Evolutionary conservation across 2,797 vertebrate genomes (phyloP).

Genomic region (Meda fulgida): DNA sequence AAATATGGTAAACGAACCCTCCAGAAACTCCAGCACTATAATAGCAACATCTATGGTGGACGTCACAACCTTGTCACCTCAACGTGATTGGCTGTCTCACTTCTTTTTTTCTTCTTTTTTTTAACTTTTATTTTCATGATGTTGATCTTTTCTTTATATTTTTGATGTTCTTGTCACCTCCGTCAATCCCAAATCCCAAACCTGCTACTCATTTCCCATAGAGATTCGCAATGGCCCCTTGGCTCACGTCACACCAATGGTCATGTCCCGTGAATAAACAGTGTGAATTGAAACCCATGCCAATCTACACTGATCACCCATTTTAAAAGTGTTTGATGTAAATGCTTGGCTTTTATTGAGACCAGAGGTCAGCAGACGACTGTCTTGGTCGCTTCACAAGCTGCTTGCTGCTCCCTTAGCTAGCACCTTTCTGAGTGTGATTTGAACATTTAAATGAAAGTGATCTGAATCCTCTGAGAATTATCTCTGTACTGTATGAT

Average conservation of each 20-base stretch:
- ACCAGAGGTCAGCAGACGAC: not conserved
- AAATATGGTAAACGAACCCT: no score
- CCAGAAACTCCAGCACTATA: no score
- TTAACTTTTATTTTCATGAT: not conserved
- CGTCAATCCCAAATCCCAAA: not conserved
- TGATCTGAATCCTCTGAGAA: slow-evolving; percentile 37
- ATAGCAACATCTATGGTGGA: no score
- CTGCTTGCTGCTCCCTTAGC: slow-evolving; percentile 9
- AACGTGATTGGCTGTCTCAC: not conserved
- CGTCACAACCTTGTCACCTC: not conserved
- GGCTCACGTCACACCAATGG: not conserved
- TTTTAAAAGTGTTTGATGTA: not conserved
- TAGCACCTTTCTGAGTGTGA: not conserved
- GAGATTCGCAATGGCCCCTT: not conserved
- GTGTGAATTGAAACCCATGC: not conserved
- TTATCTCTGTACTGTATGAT: slow-evolving; percentile 18
- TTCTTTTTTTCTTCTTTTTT: not conserved
- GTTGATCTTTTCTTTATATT: not conserved
- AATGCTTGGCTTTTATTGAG: slow-evolving; percentile 10
- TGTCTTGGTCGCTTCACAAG: not conserved
- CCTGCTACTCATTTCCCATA: not conserved
- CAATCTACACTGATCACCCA: not conserved
- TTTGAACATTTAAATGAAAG: slow-evolving; percentile 28
- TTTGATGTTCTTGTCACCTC: no score
- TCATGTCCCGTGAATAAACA: not conserved